A percentile compares a stretch with the other conserved stretches of the same genome.
phyloP scores from a whole-genome alignment of 2,888 invertebrate species.

The Myopa testacea region DNA sequence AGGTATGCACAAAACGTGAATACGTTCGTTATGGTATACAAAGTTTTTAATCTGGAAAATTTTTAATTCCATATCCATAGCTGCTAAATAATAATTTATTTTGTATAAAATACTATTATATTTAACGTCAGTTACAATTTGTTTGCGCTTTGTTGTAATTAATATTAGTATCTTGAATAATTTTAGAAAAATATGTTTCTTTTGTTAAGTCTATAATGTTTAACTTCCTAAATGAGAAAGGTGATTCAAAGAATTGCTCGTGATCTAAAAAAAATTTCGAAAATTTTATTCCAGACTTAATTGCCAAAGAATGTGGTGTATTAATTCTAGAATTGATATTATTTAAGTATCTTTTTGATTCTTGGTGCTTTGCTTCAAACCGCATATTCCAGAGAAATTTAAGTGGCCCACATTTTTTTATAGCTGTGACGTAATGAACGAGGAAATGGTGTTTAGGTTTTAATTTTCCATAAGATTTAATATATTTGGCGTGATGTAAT shows the following conservation, averaged over 20 bases:
- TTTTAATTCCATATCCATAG: neutral
- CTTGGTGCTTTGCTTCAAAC: conserved; percentile 41
- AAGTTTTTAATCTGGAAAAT: conserved; percentile 11
- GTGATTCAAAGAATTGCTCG: conserved; percentile 33
- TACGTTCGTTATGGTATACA: conserved; percentile 21
- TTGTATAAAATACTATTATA: conserved; percentile 37
- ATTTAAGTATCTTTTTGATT: conserved; percentile 40
- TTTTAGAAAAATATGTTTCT: conserved; percentile 29
- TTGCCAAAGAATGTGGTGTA: conserved; percentile 39
- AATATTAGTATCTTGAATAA: conserved; percentile 22
- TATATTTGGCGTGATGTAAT: conserved; percentile 41
- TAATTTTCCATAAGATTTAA: conserved; percentile 40
- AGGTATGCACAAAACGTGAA: conserved; percentile 14
- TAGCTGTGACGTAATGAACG: conserved; percentile 37
- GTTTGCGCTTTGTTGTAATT: conserved; percentile 33
- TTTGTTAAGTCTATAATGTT: conserved; percentile 31
- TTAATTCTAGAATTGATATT: conserved; percentile 44
- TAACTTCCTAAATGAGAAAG: conserved; percentile 7
- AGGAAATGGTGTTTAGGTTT: conserved; percentile 45
- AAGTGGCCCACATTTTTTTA: conserved; percentile 41
- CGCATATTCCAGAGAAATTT: conserved; percentile 38
- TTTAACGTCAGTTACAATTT: conserved; percentile 24
- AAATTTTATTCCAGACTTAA: conserved; percentile 42
- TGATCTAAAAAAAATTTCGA: conserved; percentile 38
- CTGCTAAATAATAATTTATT: conserved; percentile 33